phyloP scores from a whole-genome alignment of 2,888 invertebrate species.

The Arenicola marina region DNA sequence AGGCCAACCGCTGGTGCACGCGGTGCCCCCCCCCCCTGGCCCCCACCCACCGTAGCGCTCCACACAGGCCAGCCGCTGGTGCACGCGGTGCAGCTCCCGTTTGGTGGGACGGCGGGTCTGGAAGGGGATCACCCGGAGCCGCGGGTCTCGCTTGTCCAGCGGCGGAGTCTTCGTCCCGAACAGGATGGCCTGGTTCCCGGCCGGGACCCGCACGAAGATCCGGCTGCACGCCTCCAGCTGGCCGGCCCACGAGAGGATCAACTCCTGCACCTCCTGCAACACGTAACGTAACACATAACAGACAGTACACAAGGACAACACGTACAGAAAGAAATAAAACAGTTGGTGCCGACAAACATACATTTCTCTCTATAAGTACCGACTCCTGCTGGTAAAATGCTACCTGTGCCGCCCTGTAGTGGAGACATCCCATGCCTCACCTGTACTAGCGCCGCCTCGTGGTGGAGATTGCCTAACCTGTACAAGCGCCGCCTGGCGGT shows the following conservation, averaged over 20 bases:
- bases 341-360: no score
- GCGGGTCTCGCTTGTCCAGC: constrained; percentile 60
- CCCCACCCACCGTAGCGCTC: constrained; percentile 28
- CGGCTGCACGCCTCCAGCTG: constrained; percentile 72
- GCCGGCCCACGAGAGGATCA: constrained; percentile 72
- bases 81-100: constrained; percentile 77
- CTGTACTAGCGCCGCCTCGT: no score
- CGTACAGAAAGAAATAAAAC: no score
- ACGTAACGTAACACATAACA: no score
- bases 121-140: constrained; percentile 71
- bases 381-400: no score
- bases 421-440: no score
- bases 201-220: constrained; percentile 77
- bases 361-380: no score
- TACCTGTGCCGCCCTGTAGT: no score
- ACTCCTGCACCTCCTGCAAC: constrained; percentile 75
- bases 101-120: constrained; percentile 81
- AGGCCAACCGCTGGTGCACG: no score
- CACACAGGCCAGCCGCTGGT: constrained; percentile 66
- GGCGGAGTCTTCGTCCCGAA: constrained; percentile 77
- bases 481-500: background rate
- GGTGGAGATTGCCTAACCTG: background rate
- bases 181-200: constrained; percentile 72
- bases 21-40: no score
- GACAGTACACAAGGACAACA: no score